Evolutionary conservation across 37 sponge, comb jelly and placozoan genomes (phyloP), one percentile per base, ranked within the genome.

Genomic region (Crambe crambe): DNA sequence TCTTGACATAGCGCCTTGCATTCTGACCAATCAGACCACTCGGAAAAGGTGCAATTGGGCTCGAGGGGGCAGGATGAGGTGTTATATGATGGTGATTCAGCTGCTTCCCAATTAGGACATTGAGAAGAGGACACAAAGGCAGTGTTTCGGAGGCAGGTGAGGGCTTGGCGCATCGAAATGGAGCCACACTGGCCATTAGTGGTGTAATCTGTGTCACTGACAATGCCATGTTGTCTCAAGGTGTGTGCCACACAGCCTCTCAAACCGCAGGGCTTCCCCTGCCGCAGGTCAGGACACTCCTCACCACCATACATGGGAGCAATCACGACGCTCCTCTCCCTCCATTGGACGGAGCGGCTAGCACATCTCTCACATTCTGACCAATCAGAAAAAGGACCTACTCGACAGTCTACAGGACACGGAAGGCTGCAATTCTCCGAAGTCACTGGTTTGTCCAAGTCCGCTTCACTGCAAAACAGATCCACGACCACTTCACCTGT

Each of bases 381-480:
- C 82, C 82, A 82, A 18, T 43, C 65, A 5, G 73, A 64, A 23
- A 82, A 82, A 0, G 5, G 2, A 0, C 47, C 51, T n/a, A 82
- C 82, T 44, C 44, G 37, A 42, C 82, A 82, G 51, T 82, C 82
- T 31, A 82, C 38, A 22, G 82, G 82, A 63, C 82, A 82, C 10
- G 74, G 73, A 8, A 82, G 0, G 25, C 17, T 58, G 18, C 82
- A 82, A 27, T 25, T 22, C n/a, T 61, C 57, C 10, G 37, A 41
- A 21, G 35, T 17, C 35, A 12, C 38, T 31, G 82, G 82, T 42
- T 63, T 44, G 6, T 1, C 29, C 2, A 76, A 25, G 42, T 27
- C 72, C 2, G 23, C 26, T 5, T 68, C 68, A 27, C 43, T 31
- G 62, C 73, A 73, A 43, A 37, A 37, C 12, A 2, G 18, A 5